phyloP scores from a whole-genome alignment of 2,797 vertebrate species.

The Phyllotis vaccarum region DNA sequence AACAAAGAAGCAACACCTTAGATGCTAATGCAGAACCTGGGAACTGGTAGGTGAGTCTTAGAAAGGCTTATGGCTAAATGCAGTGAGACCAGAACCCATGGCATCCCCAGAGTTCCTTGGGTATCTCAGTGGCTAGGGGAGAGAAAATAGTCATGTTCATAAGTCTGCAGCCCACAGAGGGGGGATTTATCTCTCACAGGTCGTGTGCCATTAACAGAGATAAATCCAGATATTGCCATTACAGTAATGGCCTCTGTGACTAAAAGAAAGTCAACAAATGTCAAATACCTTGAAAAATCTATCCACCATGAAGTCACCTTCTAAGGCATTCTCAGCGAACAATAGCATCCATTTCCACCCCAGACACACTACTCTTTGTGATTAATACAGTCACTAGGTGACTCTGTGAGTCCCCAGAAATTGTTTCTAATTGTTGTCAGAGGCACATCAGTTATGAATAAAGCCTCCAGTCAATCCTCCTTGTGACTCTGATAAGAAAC shows the following conservation, averaged over 20 bases:
- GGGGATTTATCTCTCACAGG: conserved; percentile 33
- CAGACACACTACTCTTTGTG: conserved; percentile 8
- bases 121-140: neutral
- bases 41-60: neutral
- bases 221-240: conserved; percentile 56
- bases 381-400: conserved; percentile 74
- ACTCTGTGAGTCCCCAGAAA: conserved; percentile 69
- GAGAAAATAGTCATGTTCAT: neutral
- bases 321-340: conserved; percentile 64
- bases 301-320: conserved; percentile 72
- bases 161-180: neutral
- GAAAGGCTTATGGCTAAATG: neutral
- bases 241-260: conserved; percentile 67
- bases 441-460: conserved; percentile 63
- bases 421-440: conserved; percentile 79
- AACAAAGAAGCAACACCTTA: neutral
- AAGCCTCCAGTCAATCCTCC: conserved; percentile 56
- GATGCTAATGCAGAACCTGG: neutral
- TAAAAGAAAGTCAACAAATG: conserved; percentile 64
- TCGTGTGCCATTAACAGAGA: conserved; percentile 58
- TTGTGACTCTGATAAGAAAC: conserved; percentile 70
- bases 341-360: conserved; percentile 64
- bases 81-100: too few relatives aligned
- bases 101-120: neutral
- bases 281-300: conserved; percentile 70